These are phyloP conservation scores for Pegoplata infirma DNA, from an alignment of 2,888 invertebrate genomes.

Conservation along the genomic window DNA sequence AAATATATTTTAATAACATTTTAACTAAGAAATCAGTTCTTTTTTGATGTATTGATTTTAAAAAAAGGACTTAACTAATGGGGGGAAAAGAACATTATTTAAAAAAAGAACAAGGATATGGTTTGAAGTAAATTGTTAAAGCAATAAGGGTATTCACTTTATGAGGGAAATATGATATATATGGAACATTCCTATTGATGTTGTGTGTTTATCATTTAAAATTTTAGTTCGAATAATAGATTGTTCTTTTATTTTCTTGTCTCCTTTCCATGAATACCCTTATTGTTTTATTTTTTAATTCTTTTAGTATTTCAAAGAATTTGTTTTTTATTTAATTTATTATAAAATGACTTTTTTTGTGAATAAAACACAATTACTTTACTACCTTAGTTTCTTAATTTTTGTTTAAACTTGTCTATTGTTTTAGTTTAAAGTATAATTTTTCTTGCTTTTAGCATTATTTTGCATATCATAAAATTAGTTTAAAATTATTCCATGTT, in stretches of 20 bases:
- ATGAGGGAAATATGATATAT: background rate
- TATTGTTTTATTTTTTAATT: too few relatives aligned
- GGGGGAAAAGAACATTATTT: background rate
- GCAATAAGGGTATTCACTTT: background rate
- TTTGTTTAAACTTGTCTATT: slow-evolving; percentile 24
- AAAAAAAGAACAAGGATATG: background rate
- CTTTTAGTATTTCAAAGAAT: background rate
- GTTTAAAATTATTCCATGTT: slow-evolving; percentile 19
- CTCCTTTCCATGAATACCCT: too few relatives aligned
- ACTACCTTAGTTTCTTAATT: slow-evolving; percentile 4
- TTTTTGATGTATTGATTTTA: background rate
- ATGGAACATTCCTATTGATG: too few relatives aligned
- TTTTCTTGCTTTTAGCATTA: slow-evolving; percentile 38
- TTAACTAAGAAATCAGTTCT: slow-evolving; percentile 56
- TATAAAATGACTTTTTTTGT: slow-evolving; percentile 25
- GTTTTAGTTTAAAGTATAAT: slow-evolving; percentile 4
- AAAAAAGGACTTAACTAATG: slow-evolving; percentile 10
- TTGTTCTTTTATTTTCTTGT: too few relatives aligned
- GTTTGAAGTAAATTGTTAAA: too few relatives aligned
- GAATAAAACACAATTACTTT: background rate
- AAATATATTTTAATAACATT: slow-evolving; percentile 31
- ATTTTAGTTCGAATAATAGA: too few relatives aligned
- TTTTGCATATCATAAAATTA: slow-evolving; percentile 13
- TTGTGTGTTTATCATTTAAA: too few relatives aligned
- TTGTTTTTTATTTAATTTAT: background rate